Percentiles rank a stretch among this genome's conserved stretches.
These are phyloP conservation scores for Cinclus cinclus DNA, from an alignment of 2,113 vertebrate genomes.

Conservation along the genomic window DNA sequence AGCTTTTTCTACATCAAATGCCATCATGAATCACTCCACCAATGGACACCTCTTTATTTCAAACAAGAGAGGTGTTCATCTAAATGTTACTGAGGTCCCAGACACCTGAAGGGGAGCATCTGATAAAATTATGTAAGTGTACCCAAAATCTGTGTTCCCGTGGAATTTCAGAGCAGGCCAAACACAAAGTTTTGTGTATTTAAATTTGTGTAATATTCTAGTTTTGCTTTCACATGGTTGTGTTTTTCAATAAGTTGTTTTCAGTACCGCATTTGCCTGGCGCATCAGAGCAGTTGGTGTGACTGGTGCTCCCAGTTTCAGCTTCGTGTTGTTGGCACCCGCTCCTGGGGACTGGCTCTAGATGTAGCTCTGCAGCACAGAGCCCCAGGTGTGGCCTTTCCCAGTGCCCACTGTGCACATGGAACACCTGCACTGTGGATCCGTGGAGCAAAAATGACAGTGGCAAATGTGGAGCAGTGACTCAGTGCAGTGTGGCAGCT, in stretches of 20 bases:
- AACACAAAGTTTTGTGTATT: neutral
- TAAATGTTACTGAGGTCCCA: neutral
- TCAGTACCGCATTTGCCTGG: rapidly evolving
- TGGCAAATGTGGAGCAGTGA: neutral
- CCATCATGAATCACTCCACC: neutral
- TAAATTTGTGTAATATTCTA: neutral
- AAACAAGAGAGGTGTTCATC: neutral
- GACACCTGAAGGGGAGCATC: neutral
- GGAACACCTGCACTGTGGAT: rapidly evolving
- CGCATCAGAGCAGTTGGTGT: neutral
- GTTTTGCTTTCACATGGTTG: neutral
- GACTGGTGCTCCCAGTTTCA: neutral
- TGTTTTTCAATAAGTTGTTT: neutral
- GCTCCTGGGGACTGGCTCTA: neutral
- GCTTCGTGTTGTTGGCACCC: rapidly evolving
- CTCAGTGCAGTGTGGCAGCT: neutral
- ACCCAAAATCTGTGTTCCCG: neutral
- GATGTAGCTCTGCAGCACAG: neutral
- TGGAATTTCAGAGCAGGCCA: neutral
- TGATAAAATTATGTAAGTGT: neutral
- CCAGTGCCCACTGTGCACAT: rapidly evolving
- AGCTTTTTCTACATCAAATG: neutral
- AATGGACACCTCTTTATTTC: neutral
- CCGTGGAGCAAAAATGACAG: neutral
- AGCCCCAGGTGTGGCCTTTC: neutral